Base-by-base conservation (phyloP, 2,113 vertebrate genomes). In the Hyla sarda region DNA sequence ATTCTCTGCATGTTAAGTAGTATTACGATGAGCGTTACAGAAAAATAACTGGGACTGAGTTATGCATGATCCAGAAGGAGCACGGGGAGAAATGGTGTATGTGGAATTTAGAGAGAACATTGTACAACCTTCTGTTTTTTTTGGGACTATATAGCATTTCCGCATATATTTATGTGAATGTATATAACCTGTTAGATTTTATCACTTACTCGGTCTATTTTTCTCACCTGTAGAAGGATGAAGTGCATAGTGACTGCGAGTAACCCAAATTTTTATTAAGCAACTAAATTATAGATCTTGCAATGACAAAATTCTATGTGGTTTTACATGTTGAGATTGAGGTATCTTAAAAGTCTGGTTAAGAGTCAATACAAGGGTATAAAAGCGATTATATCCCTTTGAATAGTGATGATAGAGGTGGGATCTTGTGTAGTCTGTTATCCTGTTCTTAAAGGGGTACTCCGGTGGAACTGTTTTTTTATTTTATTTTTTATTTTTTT, bases 51-150 rank as follows among this genome's bases (percentile, higher is more conserved):
- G 7, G 41, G 23, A 37, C 32, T 79, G 30, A 69, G 45, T 28
- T 21, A 25, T 25, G 71, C 50, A 30, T 67, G 82, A 79, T 87
- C 74, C 82, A 78, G n/a, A 58, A 87, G 72, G 73, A 82, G 62
- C 72, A 76, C 71, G 19, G 45, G 72, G 79, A 75, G 69, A 86
- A 83, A 50, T 82, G 62, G 84, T 73, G 48, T 37, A 48, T 12
- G 25, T 74, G 69, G 52, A 81, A 45, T 47, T 65, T 37, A 81
- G 23, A 67, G n/a, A 65, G 1, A 50, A 16, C 1, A 23, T 25
- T 83, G 25, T 47, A 37, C 81, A 30, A 65, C 19, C 30, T 8
- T 82, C 17, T 1, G n/a, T n/a, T n/a, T n/a, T 67, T 67, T n/a
- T 8, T 23, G 75, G 50, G 47, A 32, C 5, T 56, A 19, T 78